Evolutionary conservation across 1,140 invertebrate genomes (phyloP), one percentile per base, ranked within the genome.

Genomic region (Uloborus diversus): DNA sequence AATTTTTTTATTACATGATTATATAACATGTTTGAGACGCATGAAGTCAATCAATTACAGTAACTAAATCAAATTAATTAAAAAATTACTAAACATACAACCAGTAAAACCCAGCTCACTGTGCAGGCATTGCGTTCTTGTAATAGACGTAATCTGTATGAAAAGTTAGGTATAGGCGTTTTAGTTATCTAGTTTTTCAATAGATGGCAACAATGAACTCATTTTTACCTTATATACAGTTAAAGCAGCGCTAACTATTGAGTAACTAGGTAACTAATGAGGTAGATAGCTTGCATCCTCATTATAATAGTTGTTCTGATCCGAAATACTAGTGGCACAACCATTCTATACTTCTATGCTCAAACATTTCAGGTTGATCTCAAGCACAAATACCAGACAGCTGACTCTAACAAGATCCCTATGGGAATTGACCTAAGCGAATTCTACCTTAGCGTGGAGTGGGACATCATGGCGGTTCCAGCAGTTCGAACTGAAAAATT

Each of bases 401-500:
- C 92, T 71, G 92, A 93, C 53, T 94, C 93, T 82, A 94, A 94
- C 85, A 89, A 91, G 11, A 78, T 84, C 35, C 61, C 79, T 80
- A 90, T 94, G 83, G 96, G 95, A 51, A 97, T 97, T 84, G 95
- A 97, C 87, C 88, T 97, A 57, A 94, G 93, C 84, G 95, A 96
- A 85, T 97, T 96, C 86, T 97, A 97, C 89, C 94, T 96, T 85
- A 97, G 94, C 84, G 96, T 98, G 30, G 97, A 99, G 88, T 99
- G 97, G 96, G 96, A 98, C 88, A 95, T 98, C 82, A 87, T 95
- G 14, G 93, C 93, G 84, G 94, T 96, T 83, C 94, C 94, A 69
- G 94, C 94, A 5, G 91, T 91, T 68, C 89, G 94, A 73, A 94
- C 94, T 85, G 94, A 95, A 84, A 94, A 94, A 85, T 95, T 93